Evolutionary conservation across 2,113 vertebrate genomes (phyloP).

Genomic region (Notechis scutatus): DNA sequence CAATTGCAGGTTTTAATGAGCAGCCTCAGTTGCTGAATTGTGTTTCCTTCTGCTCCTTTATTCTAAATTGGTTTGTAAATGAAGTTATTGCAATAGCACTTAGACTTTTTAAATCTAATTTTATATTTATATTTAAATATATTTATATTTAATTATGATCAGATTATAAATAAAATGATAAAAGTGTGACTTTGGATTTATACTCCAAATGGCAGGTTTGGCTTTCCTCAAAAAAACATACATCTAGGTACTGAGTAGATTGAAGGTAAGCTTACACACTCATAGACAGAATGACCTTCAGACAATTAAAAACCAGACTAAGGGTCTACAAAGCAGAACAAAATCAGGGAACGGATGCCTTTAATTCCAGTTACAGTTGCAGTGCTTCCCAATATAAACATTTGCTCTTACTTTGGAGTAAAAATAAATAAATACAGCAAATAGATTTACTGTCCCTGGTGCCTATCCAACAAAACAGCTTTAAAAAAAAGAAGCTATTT

Average conservation of each 20-base stretch:
- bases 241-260: not conserved
- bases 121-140: not conserved
- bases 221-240: not conserved
- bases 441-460: not conserved
- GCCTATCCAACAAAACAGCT: not conserved
- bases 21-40: not conserved
- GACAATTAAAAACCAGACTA: not conserved
- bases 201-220: not conserved
- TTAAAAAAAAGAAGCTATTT: not conserved
- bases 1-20: constrained; percentile 2
- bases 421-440: not conserved
- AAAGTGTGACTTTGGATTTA: not conserved
- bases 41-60: not conserved
- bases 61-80: not conserved
- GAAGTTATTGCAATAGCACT: not conserved
- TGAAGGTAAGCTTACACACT: not conserved
- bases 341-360: not conserved
- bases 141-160: not conserved
- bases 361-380: not conserved
- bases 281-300: not conserved
- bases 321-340: not conserved
- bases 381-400: not conserved
- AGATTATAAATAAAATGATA: not conserved
- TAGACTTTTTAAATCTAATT: not conserved
- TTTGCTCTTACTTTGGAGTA: not conserved